A percentile compares a stretch with the other conserved stretches of the same genome.
These are phyloP conservation scores for Aviceda subcristata DNA, from an alignment of 2,113 vertebrate species.

Conservation along the genomic window DNA sequence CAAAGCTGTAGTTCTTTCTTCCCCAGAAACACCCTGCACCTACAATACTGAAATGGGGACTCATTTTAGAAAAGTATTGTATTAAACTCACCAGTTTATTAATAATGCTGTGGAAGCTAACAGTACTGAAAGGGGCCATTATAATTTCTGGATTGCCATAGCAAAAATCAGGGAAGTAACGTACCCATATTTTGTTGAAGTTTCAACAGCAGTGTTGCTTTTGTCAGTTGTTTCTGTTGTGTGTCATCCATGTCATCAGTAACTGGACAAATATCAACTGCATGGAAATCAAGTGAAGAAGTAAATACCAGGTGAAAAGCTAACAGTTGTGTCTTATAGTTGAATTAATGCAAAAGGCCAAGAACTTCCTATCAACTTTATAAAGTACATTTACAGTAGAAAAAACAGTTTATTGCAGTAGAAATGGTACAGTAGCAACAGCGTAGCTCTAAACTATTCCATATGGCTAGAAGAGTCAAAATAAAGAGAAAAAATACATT, in stretches of 20 bases:
- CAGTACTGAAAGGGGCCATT: not conserved
- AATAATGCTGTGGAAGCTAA: not conserved
- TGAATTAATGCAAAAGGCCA: not conserved
- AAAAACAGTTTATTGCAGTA: not conserved
- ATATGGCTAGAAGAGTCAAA: not conserved
- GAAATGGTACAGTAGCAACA: not conserved
- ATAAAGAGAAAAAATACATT: not conserved
- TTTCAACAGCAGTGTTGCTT: constrained; percentile 58
- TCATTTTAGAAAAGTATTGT: not conserved
- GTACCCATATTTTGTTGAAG: constrained; percentile 78
- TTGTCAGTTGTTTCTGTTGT: constrained; percentile 49
- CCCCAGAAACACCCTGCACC: not conserved
- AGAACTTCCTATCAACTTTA: not conserved
- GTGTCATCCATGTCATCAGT: not conserved
- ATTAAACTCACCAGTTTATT: not conserved
- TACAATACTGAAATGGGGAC: not conserved
- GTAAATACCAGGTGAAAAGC: not conserved
- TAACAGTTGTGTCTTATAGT: not conserved
- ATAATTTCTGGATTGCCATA: not conserved
- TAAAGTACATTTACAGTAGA: not conserved
- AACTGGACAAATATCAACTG: constrained; percentile 60
- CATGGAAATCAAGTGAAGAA: constrained; percentile 3
- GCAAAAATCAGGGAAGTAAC: not conserved
- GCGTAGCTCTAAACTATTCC: not conserved
- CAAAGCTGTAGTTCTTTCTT: not conserved